A percentile compares a stretch with the other conserved stretches of the same genome.
These are phyloP conservation scores for Anadara kagoshimensis DNA, from an alignment of 1,140 invertebrate genomes.

Conservation along the genomic window DNA sequence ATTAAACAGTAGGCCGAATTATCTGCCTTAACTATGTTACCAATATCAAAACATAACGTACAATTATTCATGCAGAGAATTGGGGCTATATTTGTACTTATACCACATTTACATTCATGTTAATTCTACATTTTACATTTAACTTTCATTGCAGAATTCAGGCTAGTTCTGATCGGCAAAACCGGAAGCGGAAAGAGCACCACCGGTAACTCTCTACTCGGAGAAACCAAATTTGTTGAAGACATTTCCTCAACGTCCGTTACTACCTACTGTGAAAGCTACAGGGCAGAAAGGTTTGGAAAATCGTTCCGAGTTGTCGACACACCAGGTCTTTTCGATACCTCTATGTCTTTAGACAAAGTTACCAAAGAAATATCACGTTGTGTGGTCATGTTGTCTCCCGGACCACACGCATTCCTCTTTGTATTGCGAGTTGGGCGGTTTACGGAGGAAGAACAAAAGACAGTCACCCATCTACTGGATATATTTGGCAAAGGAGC, in stretches of 20 bases:
- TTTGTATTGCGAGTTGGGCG: not conserved
- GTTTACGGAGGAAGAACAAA: constrained; percentile 8
- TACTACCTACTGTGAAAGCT: not conserved
- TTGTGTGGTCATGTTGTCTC: constrained; percentile 25
- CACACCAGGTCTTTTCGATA: constrained; percentile 45
- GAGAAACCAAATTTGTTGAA: constrained; percentile 1
- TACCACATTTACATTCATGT: no score
- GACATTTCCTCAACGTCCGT: not conserved
- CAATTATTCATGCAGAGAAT: no score
- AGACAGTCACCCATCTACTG: not conserved
- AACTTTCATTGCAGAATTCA: not conserved
- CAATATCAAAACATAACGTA: no score
- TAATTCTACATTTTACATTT: no score
- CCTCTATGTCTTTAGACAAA: not conserved
- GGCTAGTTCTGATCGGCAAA: constrained; percentile 40
- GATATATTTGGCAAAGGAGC: constrained; percentile 7
- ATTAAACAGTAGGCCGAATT: no score
- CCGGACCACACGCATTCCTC: constrained; percentile 39
- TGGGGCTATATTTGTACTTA: no score
- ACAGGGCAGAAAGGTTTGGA: not conserved
- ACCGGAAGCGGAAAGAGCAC: constrained; percentile 48
- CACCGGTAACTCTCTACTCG: constrained; percentile 45
- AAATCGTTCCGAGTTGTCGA: constrained; percentile 20
- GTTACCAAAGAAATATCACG: constrained; percentile 17
- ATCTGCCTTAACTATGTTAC: no score